These are phyloP conservation scores for Drusus annulatus DNA, from an alignment of 1,140 invertebrate genomes.

Conservation along the genomic window DNA sequence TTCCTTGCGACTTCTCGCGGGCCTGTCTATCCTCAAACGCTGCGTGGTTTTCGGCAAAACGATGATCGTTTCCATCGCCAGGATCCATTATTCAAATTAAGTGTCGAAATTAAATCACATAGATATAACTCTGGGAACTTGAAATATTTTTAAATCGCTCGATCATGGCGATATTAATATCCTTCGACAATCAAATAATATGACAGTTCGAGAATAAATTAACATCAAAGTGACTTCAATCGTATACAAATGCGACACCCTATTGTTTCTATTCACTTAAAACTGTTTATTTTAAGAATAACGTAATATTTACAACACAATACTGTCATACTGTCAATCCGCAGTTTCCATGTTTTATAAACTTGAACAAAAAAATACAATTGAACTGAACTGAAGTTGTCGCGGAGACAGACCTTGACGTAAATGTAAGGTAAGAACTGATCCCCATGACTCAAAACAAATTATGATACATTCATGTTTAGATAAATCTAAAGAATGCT, in stretches of 20 bases:
- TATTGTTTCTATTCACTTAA: not conserved
- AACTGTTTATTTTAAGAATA: conserved; percentile 7
- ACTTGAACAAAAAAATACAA: conserved; percentile 41
- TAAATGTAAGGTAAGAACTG: no score
- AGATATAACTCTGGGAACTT: conserved; percentile 2
- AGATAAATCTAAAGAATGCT: no score
- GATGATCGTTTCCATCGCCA: conserved; percentile 31
- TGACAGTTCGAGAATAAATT: not conserved
- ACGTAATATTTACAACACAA: conserved; percentile 44
- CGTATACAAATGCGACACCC: not conserved
- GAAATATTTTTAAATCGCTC: conserved; percentile 23
- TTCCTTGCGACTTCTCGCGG: conserved; percentile 31
- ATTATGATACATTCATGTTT: no score
- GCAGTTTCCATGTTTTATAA: conserved; percentile 42
- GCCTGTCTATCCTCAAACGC: conserved; percentile 34
- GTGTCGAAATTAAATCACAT: not conserved
- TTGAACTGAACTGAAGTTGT: conserved; percentile 27
- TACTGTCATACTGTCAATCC: conserved; percentile 37
- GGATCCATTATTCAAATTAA: conserved; percentile 41
- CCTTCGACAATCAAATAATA: not conserved
- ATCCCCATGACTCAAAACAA: no score
- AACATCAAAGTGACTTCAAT: not conserved
- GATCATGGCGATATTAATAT: conserved; percentile 19
- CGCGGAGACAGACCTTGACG: not conserved
- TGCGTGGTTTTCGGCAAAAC: conserved; percentile 18